A percentile compares a stretch with the other conserved stretches of the same genome.
phyloP scores from a whole-genome alignment of 2,888 invertebrate genomes.

The Rhyacophila evoluta region DNA sequence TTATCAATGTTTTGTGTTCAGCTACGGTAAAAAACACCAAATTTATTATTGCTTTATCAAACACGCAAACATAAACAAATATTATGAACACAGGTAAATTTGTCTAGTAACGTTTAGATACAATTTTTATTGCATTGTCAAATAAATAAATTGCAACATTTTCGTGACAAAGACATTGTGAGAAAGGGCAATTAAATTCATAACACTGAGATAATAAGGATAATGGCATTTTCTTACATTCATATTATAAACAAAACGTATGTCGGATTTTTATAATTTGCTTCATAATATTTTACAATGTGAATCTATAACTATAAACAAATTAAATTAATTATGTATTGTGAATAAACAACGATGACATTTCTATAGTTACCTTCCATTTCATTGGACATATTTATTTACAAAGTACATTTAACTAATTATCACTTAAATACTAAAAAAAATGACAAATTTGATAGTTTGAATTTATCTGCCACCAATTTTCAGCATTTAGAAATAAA shows the following conservation, averaged over 20 bases:
- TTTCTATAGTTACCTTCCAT: not conserved
- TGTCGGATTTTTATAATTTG: not conserved
- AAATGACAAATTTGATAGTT: not conserved
- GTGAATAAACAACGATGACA: not conserved
- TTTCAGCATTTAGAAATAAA: too few relatives aligned
- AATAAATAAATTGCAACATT: not conserved
- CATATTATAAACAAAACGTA: not conserved
- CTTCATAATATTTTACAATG: not conserved
- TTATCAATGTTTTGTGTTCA: too few relatives aligned
- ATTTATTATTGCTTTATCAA: not conserved
- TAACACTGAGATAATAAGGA: not conserved
- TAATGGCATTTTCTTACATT: conserved; percentile 20
- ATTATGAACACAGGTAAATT: not conserved
- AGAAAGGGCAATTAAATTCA: not conserved
- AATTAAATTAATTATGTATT: too few relatives aligned
- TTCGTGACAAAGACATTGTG: not conserved
- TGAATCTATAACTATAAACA: not conserved
- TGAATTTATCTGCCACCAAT: not conserved
- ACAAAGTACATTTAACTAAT: not conserved
- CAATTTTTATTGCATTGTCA: not conserved
- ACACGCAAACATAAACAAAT: not conserved
- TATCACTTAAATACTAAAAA: not conserved
- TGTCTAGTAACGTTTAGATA: not conserved
- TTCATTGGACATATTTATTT: conserved; percentile 12
- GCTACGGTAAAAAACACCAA: too few relatives aligned